Percentiles rank a stretch among this genome's conserved stretches.
phyloP scores from a whole-genome alignment of 1,140 invertebrate genomes.

The Drosophila pandora region DNA sequence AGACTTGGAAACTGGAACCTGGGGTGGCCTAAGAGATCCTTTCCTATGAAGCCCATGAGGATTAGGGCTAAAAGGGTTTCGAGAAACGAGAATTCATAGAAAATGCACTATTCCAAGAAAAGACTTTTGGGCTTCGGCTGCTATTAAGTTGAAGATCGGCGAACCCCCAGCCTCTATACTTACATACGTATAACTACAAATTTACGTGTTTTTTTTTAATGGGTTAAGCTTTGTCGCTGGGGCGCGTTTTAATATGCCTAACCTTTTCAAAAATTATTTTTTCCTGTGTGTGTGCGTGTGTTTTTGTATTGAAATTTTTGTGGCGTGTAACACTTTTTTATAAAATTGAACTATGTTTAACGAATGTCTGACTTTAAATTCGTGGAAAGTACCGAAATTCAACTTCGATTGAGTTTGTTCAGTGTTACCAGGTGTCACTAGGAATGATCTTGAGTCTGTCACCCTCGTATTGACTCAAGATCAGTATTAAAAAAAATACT shows the following conservation, averaged over 20 bases:
- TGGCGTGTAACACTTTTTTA: constrained; percentile 47
- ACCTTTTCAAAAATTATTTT: constrained; percentile 48
- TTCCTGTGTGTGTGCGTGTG: constrained; percentile 39
- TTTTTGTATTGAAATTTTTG: constrained; percentile 37
- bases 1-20: too few relatives aligned
- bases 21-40: too few relatives aligned
- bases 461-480: background rate
- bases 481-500: background rate
- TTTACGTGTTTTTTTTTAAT: constrained; percentile 42
- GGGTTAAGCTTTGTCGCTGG: background rate
- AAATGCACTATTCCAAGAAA: too few relatives aligned
- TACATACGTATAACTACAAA: constrained; percentile 60
- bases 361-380: constrained; percentile 51
- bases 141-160: background rate
- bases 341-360: constrained; percentile 49
- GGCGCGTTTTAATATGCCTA: constrained; percentile 28
- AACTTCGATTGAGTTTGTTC: background rate
- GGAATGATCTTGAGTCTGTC: background rate
- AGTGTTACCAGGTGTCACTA: background rate
- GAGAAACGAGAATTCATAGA: background rate
- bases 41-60: too few relatives aligned
- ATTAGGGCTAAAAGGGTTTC: background rate
- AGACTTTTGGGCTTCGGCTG: background rate
- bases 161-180: constrained; percentile 11
- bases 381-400: constrained; percentile 27